Base-by-base conservation (phyloP, 2,113 vertebrate genomes). In the Odocoileus hemionus region DNA sequence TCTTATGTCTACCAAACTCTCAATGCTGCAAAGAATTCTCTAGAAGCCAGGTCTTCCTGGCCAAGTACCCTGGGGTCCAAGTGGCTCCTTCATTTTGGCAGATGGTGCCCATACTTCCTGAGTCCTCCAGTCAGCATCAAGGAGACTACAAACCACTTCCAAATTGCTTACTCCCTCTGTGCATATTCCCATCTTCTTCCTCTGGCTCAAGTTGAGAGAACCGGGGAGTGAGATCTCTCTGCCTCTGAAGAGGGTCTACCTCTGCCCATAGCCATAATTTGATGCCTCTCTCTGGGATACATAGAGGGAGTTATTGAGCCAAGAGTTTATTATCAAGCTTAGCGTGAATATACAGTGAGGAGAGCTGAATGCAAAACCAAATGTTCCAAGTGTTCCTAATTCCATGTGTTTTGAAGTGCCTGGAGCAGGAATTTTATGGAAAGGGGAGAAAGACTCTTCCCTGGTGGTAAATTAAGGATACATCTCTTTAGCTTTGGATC, bases 291-390 rank as follows among this genome's bases (percentile, higher is more conserved):
- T 85, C 96, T 95, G 98, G 97, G 79, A 98, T 96, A 94, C 74
- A 95, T 61, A 92, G 16, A 97, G n/a, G 74, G 96, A 97, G 78
- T 98, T 84, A n/a, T 1, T 95, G 97, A 97, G 97, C 97, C 97
- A 98, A 98, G 94, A 97, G 97, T 97, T 98, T 98, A 98, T 98
- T 98, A 86, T 94, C 57, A 54, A 96, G 86, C 83, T 98, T 97
- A 83, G 76, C 57, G 23, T 95, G 94, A 98, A 94, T 17, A 61
- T 74, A 97, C 52, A 89, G 94, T 33, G 84, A 87, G 78, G 60
- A 95, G 92, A 97, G 52, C 76, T 96, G 93, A 97, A 85, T 86
- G 80, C 95, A 96, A 98, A 94, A 90, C 70, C 94, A 97, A 96
- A 96, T 90, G 87, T 89, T 97, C 96, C 36, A 94, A 86, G 55